phyloP scores from a whole-genome alignment of 2,888 invertebrate species.

The Marronus borbonicus region DNA sequence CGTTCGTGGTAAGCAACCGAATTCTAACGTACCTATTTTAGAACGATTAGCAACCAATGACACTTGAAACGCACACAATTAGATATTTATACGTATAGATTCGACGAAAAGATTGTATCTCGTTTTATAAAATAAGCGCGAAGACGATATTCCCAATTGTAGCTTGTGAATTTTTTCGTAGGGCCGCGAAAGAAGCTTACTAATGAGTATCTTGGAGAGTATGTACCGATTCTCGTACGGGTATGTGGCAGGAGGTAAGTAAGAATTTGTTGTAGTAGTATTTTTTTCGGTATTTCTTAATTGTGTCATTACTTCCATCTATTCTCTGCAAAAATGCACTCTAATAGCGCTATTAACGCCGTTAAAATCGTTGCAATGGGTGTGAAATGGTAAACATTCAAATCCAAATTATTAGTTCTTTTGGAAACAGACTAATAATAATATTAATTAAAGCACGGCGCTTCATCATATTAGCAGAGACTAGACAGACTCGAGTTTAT shows the following conservation, averaged over 20 bases:
- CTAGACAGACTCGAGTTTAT: too few relatives aligned
- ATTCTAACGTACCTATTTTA: neutral
- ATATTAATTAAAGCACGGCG: too few relatives aligned
- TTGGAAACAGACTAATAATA: too few relatives aligned
- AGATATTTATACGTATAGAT: slow-evolving; percentile 65
- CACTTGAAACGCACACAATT: slow-evolving; percentile 74
- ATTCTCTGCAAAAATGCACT: too few relatives aligned
- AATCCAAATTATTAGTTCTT: too few relatives aligned
- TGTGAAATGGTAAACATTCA: too few relatives aligned
- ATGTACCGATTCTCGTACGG: slow-evolving; percentile 93
- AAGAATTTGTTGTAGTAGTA: neutral
- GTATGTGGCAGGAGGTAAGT: slow-evolving; percentile 91
- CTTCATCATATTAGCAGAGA: too few relatives aligned
- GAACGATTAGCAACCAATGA: neutral
- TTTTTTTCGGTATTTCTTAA: neutral
- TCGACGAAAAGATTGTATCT: too few relatives aligned
- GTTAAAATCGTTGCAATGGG: too few relatives aligned
- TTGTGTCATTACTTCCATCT: too few relatives aligned
- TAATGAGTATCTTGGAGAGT: neutral
- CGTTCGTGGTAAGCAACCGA: slow-evolving; percentile 74
- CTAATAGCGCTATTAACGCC: too few relatives aligned
- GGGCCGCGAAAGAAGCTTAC: neutral
- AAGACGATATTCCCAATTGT: neutral
- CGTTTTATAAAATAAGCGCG: too few relatives aligned
- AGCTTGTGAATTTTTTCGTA: neutral